Evolutionary conservation across 92 coral and sea anemone species (phyloP).

Genomic region (Epizoanthus stellaris): DNA sequence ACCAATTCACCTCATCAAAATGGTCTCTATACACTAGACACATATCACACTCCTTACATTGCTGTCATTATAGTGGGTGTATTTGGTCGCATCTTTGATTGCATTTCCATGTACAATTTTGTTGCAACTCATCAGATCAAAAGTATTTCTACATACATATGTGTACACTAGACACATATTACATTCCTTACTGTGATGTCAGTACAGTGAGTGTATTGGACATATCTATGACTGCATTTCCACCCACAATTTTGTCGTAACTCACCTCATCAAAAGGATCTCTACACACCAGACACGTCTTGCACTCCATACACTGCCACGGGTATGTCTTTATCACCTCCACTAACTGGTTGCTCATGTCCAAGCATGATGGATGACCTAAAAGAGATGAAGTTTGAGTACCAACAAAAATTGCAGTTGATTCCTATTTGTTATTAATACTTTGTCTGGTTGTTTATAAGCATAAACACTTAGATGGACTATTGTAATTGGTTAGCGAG

Average conservation of each 20-base stretch:
- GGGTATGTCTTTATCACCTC: constrained; percentile 91
- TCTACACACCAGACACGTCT: constrained; percentile 91
- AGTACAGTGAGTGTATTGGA: too few relatives aligned
- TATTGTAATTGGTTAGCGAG: too few relatives aligned
- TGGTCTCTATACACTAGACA: constrained; percentile 53
- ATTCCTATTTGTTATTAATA: background rate
- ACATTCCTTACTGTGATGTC: too few relatives aligned
- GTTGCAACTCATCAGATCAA: constrained; percentile 77
- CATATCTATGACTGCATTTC: too few relatives aligned
- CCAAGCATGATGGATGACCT: constrained; percentile 97
- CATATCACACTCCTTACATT: too few relatives aligned
- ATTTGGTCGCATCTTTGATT: too few relatives aligned
- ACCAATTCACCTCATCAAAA: too few relatives aligned
- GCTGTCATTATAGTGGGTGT: too few relatives aligned
- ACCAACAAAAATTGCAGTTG: background rate
- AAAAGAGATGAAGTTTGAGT: background rate
- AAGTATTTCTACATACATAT: constrained; percentile 79
- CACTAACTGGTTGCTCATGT: constrained; percentile 93
- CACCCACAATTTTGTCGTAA: too few relatives aligned
- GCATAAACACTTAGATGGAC: too few relatives aligned
- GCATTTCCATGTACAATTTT: too few relatives aligned
- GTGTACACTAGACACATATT: too few relatives aligned
- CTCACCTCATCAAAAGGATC: constrained; percentile 97
- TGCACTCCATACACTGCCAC: constrained; percentile 99
- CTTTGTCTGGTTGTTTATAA: background rate